Conservation (phyloP, 2,888 invertebrate species). For the Phaedon cochleariae region DNA sequence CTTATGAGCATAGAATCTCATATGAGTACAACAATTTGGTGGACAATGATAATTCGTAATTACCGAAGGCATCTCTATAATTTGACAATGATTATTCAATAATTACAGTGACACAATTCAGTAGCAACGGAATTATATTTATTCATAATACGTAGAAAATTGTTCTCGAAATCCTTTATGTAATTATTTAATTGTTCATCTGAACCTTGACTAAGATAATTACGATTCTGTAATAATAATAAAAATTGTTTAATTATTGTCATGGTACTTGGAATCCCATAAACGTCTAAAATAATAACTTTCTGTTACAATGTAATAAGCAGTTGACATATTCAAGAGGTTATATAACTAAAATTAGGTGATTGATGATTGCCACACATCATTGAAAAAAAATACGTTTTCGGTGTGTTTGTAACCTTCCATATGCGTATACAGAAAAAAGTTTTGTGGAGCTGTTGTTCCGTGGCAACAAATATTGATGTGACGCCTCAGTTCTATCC, state of each 20-base stretch:
- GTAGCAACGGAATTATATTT: neutral
- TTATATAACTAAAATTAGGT: too few species aligned
- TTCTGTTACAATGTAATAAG: too few species aligned
- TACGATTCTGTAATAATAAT: constrained; percentile 37
- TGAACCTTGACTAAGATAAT: constrained; percentile 43
- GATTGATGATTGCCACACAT: too few species aligned
- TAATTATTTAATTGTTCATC: constrained; percentile 44
- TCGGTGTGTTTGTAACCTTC: too few species aligned
- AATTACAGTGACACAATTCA: neutral
- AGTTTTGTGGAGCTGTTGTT: too few species aligned
- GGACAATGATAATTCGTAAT: neutral
- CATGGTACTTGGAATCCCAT: constrained; percentile 22
- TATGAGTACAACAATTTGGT: neutral
- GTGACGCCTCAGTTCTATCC: too few species aligned
- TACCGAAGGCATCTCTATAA: neutral
- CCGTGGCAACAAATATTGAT: too few species aligned
- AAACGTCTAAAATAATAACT: neutral
- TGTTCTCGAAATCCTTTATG: constrained; percentile 39
- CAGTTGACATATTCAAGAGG: too few species aligned
- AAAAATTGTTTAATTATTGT: constrained; percentile 37
- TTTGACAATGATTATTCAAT: neutral
- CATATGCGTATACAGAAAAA: too few species aligned
- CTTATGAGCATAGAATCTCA: too few species aligned
- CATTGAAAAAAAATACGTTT: too few species aligned
- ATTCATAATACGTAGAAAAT: constrained; percentile 38